Evolutionary conservation across 2,797 vertebrate species (phyloP), one percentile per base, ranked within the genome.

Genomic region (Sciurus vulgaris): DNA sequence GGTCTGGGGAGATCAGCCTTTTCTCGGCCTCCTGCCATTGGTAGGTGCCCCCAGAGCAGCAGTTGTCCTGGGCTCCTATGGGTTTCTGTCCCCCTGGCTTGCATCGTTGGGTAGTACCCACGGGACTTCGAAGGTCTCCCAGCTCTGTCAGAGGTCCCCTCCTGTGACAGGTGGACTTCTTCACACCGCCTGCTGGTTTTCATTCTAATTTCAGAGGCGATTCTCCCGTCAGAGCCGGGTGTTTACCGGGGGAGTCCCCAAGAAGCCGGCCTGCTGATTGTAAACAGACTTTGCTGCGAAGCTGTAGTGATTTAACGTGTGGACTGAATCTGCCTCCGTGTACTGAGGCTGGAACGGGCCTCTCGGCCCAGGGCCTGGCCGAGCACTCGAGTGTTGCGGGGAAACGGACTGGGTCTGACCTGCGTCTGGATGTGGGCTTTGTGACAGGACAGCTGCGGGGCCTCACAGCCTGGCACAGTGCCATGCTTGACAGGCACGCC

Each of bases 321-420:
- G 7, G 8, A 14, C 17, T 0, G 44, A 35, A 38, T 26, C 10
- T 7, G 0, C 17, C 35, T 33, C 0, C 3, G 28, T 33, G 14
- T 3, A 0, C 3, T 24, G 38, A 28, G 22, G 35, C 9, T 22
- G 1, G 30, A 24, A 26, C 77, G 1, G 0, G 33, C 0, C 1
- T 12, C 61, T 59, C 7, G 12, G 59, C n/a, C 44, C 18, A 1
- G 5, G 15, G 44, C 47, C 33, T 38, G 1, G 12, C 4, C 4
- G 20, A 24, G 7, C 15, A 5, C 22, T 7, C 14, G 69, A 41
- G 30, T 56, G 12, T 51, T 47, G 38, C 28, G 20, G 1, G 20
- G 7, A 9, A 14, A 11, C 9, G 33, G 63, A 5, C 17, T 17
- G 81, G 30, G 65, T 7, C 5, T 26, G 44, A 38, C 26, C 78